Base-by-base conservation (phyloP, 2,797 vertebrate genomes). In the Xerus rutilus region DNA sequence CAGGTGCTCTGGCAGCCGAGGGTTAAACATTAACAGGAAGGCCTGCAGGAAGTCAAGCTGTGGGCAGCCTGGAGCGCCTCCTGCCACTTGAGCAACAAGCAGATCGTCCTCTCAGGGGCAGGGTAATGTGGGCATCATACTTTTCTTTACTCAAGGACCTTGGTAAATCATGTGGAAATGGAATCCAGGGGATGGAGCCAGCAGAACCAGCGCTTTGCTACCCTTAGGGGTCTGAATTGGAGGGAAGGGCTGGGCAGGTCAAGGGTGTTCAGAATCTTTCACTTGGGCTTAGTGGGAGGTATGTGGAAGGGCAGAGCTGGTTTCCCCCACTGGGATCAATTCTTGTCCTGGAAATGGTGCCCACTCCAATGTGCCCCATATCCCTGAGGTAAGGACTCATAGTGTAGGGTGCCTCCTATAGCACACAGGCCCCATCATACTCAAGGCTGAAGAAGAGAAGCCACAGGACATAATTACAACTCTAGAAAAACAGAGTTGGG, bases 71-170 rank as follows among this genome's bases (percentile, higher is more conserved):
- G 4, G 45, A 8, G 35, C 12, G 70, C 43, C 72, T 43, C 79
- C 86, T 20, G 35, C 4, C 25, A 78, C 35, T 7, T 12, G 45
- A 17, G 23, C 5, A 49, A 72, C 43, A 64, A 49, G 76, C 32
- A 64, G 25, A 2, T 3, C 21, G 12, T 5, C 20, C 8, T 0
- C 7, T 30, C 57, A 25, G 0, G 54, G 15, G 90, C 72, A 43
- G 54, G 32, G 43, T 13, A 43, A 82, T 0, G 1, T 1, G 28
- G 7, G 30, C 7, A 0, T 21, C 21, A 14, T 1, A 6, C 15
- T 65, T 25, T 32, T 49, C 86, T 65, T n/a, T 57, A 39, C 62
- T 70, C 67, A 32, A 25, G 67, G 77, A 54, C 72, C 76, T 85
- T 21, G 4, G 77, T 32, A 43, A 84, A 57, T 20, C 9, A 14